Base-by-base conservation (phyloP, 1,140 invertebrate genomes). In the Pteromalus puparum region DNA sequence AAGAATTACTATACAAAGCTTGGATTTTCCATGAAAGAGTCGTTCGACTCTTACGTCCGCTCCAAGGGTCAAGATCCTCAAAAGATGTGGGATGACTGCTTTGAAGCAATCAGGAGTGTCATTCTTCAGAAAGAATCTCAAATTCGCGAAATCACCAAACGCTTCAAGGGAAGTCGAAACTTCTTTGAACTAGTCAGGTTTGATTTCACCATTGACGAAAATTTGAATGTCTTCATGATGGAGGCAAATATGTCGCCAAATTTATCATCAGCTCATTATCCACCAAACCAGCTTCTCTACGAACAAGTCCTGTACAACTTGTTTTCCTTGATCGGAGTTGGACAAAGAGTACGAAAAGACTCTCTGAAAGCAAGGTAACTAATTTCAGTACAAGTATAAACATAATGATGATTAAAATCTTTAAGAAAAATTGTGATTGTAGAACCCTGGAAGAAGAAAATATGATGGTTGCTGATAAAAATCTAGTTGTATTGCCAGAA, bases 191-290 rank as follows among this genome's bases (percentile, higher is more conserved):
- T 99, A 91, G 96, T 99, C 90, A 94, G 98, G 74, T 97, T 99
- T 90, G 98, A 99, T 92, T 97, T 99, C 91, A 96, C 98, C 0
- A 93, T 99, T 9, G 98, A 99, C 91, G 96, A 98, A 87, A 93
- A 98, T 75, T 89, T 99, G 0, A 97, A 97, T 74, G 96, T 99
- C 3, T 97, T 96, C 89, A 93, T 99, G 3, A 96, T 99, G 95
- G 98, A 99, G 92, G 98, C 97, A 1, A 99, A 99, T 91, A 99
- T 99, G 98, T 99, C 98, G 42, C 99, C 98, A 0, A 99, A 99
- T 94, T 94, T 99, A 30, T 98, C 97, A 0, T 99, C 98, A 0
- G 96, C 96, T 0, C 98, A 99, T 93, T 99, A 97, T 91, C 95
- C 96, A 68, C 96, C 95, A 0, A 99, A 99, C 91, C 95, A 95